These are phyloP conservation scores for Trichechus manatus DNA, from an alignment of 2,113 vertebrate genomes.

Conservation along the genomic window DNA sequence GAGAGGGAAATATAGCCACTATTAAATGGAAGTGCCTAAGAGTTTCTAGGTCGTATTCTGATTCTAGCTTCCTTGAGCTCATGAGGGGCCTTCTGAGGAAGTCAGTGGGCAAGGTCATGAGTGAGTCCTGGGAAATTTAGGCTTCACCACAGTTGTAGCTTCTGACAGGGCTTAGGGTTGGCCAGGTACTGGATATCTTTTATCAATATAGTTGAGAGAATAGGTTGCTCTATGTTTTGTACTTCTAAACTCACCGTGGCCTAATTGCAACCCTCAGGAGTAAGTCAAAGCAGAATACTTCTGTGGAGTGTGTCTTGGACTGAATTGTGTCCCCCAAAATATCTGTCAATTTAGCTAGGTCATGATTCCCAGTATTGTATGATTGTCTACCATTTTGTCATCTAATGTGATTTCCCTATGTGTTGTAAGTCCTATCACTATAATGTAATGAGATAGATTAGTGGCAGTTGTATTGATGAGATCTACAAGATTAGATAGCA, in stretches of 20 bases:
- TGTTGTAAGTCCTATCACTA: no score
- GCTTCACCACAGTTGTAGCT: neutral
- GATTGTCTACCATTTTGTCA: no score
- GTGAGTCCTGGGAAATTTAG: neutral
- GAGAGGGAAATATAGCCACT: neutral
- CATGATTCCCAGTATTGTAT: no score
- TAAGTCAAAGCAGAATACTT: neutral
- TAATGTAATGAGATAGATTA: no score
- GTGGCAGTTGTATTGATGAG: no score
- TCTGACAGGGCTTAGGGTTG: neutral
- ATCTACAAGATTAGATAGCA: no score
- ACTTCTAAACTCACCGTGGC: neutral
- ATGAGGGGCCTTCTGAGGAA: neutral
- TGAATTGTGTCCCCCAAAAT: no score
- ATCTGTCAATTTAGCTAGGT: no score
- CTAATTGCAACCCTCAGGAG: neutral
- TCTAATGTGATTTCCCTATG: no score
- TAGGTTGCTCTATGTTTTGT: neutral
- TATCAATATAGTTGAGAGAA: neutral
- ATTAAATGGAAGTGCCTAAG: neutral
- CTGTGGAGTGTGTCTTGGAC: neutral
- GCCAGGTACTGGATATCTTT: neutral
- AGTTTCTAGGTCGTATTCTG: neutral
- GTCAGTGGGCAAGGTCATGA: neutral
- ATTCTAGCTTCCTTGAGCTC: neutral